Evolutionary conservation across 2,113 vertebrate species (phyloP).

Genomic region (Callospermophilus lateralis): DNA sequence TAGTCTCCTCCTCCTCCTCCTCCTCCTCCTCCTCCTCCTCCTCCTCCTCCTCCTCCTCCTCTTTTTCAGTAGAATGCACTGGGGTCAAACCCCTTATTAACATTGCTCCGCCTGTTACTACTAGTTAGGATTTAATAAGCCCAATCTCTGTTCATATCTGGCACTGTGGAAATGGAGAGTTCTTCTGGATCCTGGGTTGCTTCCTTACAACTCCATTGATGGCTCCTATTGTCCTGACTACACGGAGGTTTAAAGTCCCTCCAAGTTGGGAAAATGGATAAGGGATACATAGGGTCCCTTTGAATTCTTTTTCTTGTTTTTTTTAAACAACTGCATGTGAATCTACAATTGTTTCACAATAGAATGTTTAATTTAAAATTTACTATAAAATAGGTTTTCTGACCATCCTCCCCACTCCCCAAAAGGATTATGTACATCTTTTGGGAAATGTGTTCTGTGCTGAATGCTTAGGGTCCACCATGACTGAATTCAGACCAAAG

Average conservation of each 20-base stretch:
- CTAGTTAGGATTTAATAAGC: neutral
- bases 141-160: neutral
- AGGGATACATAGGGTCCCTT: neutral
- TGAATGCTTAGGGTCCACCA: neutral
- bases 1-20: too few species aligned
- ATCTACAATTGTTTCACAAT: neutral
- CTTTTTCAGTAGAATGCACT: neutral
- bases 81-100: neutral
- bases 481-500: neutral
- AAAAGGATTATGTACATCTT: neutral
- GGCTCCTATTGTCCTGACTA: neutral
- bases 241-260: neutral
- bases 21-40: too few species aligned
- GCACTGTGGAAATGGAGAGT: neutral
- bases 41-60: too few species aligned
- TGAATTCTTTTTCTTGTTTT: neutral
- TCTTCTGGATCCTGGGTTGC: neutral
- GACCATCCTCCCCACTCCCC: fast-evolving
- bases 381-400: neutral
- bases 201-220: neutral
- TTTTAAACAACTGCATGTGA: neutral
- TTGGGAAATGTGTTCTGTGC: neutral
- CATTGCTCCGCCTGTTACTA: neutral
- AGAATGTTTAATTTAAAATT: neutral
- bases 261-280: neutral